These are phyloP conservation scores for Nephrotoma appendiculata DNA, from an alignment of 2,888 invertebrate genomes.

Conservation along the genomic window DNA sequence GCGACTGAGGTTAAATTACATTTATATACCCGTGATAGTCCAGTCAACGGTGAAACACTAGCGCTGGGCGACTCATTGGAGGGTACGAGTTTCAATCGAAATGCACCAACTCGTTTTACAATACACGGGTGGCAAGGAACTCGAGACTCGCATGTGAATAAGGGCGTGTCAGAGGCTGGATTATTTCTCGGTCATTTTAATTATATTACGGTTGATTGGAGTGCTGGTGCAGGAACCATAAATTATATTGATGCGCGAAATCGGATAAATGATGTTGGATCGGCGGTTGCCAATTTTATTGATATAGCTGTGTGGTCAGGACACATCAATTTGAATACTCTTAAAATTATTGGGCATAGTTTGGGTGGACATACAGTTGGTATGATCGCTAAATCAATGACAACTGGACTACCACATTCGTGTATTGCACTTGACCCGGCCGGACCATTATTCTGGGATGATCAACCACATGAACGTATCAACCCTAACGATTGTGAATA, in stretches of 20 bases:
- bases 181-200: conserved; percentile 40
- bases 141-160: conserved; percentile 22
- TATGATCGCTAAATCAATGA: conserved; percentile 21
- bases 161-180: conserved; percentile 23
- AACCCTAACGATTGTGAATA: not conserved
- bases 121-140: conserved; percentile 27
- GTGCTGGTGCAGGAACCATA: conserved; percentile 37
- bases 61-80: not conserved
- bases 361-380: conserved; percentile 30
- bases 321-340: not conserved
- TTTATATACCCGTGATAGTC: not conserved
- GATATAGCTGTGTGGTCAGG: not conserved
- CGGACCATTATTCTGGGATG: not conserved
- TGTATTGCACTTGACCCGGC: not conserved
- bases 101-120: not conserved
- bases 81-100: not conserved
- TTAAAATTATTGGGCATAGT: conserved; percentile 25
- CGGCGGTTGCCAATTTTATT: not conserved
- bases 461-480: not conserved
- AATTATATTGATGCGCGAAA: conserved; percentile 41
- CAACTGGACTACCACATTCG: not conserved
- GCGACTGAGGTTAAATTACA: not conserved
- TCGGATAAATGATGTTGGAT: conserved; percentile 14
- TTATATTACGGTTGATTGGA: conserved; percentile 46
- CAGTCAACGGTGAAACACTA: not conserved